Conservation (phyloP, 2,797 vertebrate species). For the Hippoglossus hippoglossus region DNA sequence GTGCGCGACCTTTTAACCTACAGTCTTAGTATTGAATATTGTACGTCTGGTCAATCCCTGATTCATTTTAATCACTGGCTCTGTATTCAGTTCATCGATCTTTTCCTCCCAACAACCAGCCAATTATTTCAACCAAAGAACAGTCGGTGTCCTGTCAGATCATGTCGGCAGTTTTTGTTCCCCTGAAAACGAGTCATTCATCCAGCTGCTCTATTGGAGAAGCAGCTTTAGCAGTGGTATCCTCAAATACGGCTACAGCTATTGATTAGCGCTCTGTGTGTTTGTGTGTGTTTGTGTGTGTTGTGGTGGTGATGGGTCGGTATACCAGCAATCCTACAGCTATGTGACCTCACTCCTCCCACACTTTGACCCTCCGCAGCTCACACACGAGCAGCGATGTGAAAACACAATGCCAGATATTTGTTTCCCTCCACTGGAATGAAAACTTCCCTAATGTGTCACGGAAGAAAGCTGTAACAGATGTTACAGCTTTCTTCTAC, state of each 20-base stretch:
- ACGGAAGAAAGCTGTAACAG: constrained; percentile 15
- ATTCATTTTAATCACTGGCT: constrained; percentile 58
- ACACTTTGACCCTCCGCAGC: constrained; percentile 40
- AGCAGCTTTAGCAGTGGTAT: constrained; percentile 18
- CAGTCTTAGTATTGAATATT: not conserved
- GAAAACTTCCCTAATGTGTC: constrained; percentile 22
- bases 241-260: constrained; percentile 22
- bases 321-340: constrained; percentile 34
- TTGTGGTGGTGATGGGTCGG: constrained; percentile 45
- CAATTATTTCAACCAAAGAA: constrained; percentile 62
- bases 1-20: constrained; percentile 6
- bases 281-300: constrained; percentile 29
- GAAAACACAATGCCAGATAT: constrained; percentile 34
- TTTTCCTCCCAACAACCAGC: constrained; percentile 37
- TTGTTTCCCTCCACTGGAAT: constrained; percentile 29
- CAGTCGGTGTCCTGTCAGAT: constrained; percentile 37
- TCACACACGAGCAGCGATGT: constrained; percentile 35
- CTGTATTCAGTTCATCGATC: constrained; percentile 56
- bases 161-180: constrained; percentile 33
- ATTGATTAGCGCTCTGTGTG: constrained; percentile 55
- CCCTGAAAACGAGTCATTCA: constrained; percentile 43
- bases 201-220: constrained; percentile 35
- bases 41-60: constrained; percentile 30
- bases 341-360: constrained; percentile 55
- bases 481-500: no score